These are phyloP conservation scores for Drosophila diplacantha DNA, from an alignment of 2,888 invertebrate species.

Conservation along the genomic window DNA sequence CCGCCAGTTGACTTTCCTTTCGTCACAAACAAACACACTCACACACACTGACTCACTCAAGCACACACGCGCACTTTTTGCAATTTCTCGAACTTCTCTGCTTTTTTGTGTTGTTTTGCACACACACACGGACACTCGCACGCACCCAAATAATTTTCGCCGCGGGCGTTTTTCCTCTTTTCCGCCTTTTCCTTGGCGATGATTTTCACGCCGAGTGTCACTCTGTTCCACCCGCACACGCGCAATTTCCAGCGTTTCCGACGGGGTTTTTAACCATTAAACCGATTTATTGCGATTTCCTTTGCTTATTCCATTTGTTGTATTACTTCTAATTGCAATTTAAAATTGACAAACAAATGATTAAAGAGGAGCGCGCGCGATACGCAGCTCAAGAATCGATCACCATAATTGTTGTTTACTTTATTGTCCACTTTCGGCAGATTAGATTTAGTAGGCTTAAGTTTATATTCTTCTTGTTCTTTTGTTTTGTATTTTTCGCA, in stretches of 20 bases:
- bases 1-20: slow-evolving; percentile 19
- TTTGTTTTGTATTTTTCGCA: not conserved
- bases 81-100: slow-evolving; percentile 65
- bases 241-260: slow-evolving; percentile 30
- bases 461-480: not conserved
- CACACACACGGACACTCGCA: slow-evolving; percentile 27
- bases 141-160: slow-evolving; percentile 37
- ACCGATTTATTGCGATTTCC: slow-evolving; percentile 3
- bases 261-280: slow-evolving; percentile 1
- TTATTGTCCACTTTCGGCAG: not conserved
- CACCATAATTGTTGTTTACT: slow-evolving; percentile 6
- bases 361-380: not conserved
- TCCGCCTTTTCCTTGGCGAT: slow-evolving; percentile 28
- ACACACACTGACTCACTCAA: slow-evolving; percentile 6
- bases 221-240: slow-evolving; percentile 42
- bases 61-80: slow-evolving; percentile 3
- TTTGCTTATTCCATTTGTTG: not conserved
- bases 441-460: slow-evolving; percentile 1
- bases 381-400: slow-evolving; percentile 5
- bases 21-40: slow-evolving; percentile 17
- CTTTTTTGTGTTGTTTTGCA: slow-evolving; percentile 21
- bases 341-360: not conserved
- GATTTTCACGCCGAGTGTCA: slow-evolving; percentile 43
- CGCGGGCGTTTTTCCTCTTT: slow-evolving; percentile 57
- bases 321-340: not conserved